Conservation (phyloP, 1,140 invertebrate species). For the Cotesia chilonis region DNA sequence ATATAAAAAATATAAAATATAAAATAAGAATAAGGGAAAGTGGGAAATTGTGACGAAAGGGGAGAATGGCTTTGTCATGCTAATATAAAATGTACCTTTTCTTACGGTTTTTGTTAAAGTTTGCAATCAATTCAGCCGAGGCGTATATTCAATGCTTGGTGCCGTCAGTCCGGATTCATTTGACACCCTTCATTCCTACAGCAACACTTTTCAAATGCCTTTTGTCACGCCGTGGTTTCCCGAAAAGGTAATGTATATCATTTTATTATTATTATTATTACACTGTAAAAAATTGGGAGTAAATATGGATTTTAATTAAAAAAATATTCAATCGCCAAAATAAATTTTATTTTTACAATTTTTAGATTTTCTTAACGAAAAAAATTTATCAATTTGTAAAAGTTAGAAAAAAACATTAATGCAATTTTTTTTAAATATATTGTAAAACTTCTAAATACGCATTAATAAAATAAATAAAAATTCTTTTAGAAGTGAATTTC, state of each 20-base stretch:
- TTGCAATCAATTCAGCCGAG: slow-evolving; percentile 88
- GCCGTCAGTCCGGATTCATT: slow-evolving; percentile 92
- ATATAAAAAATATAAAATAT: background rate
- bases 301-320: background rate
- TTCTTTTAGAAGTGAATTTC: no score
- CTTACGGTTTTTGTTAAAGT: slow-evolving; percentile 73
- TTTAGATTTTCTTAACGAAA: no score
- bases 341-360: no score
- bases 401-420: no score
- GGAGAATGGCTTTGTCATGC: slow-evolving; percentile 33
- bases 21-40: slow-evolving; percentile 24
- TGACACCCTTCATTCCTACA: slow-evolving; percentile 93
- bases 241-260: slow-evolving; percentile 77
- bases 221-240: slow-evolving; percentile 94
- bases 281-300: background rate
- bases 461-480: no score
- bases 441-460: no score
- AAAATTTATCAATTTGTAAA: no score
- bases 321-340: no score
- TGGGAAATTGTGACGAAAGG: slow-evolving; percentile 25
- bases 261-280: slow-evolving; percentile 10
- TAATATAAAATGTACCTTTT: slow-evolving; percentile 38
- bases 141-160: slow-evolving; percentile 90
- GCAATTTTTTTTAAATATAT: no score
- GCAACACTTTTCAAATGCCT: slow-evolving; percentile 96